Base-by-base conservation (phyloP, 64 coral and sea anemone species). In the Exaiptasia diaphana region DNA sequence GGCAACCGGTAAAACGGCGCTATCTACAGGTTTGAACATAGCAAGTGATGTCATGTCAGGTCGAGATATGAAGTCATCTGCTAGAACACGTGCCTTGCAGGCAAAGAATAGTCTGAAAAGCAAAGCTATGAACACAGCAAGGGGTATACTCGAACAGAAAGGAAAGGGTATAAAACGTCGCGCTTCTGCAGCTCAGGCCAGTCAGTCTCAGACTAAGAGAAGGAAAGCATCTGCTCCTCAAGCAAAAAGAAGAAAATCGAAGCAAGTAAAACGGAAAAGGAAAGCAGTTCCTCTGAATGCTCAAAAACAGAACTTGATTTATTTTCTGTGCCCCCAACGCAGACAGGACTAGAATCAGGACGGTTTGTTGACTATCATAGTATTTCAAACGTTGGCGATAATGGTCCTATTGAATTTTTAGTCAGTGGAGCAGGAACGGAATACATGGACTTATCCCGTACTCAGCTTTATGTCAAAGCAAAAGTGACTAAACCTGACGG, bases 231-330 rank as follows among this genome's bases (percentile, higher is more conserved):
- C 27, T 33, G 3, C 20, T 33, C 23, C 57, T 61, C 20, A 56
- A 57, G 27, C 20, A 2, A 57, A 25, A 56, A 24, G 0, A 29
- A 23, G 57, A 4, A 33, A 27, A 24, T 30, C 0, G 5, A 24
- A 1, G 23, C 26, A 30, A 61, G 57, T 26, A 61, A 26, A 29
- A 61, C 5, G 43, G 15, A 46, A 15, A 46, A 46, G 15, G 15
- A 46, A 15, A 46, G 5, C 42, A 45, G 52, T 15, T 75, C 71
- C 48, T 3, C 8, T 29, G 71, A 52, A 48, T 71, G 67, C 23
- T 40, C 67, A 23, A 71, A 71, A 71, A 40, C 67, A 38, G 32
- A 41, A 71, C 67, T 71, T 48, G 24, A 75, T 75, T 48, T 75
- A 13, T 75, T 75, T 30, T 31, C 39, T n/a, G 24, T 75, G 25